Conservation (phyloP, 2,888 invertebrate genomes). For the Pardosa pseudoannulata region DNA sequence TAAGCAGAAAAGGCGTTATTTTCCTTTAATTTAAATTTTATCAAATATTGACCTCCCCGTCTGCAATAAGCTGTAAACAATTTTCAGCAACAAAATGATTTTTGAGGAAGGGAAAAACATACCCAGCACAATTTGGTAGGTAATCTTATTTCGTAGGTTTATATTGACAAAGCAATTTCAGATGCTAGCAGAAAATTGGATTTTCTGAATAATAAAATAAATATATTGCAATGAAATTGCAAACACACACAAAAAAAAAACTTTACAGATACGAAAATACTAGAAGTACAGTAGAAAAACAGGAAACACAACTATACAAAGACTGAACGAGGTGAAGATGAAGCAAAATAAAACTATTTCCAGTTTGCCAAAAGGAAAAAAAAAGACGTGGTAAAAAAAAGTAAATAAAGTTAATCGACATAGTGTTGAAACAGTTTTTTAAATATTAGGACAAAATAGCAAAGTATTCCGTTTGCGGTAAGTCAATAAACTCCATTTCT, state of each 20-base stretch:
- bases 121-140: slow-evolving; percentile 1
- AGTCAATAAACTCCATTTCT: too few species aligned
- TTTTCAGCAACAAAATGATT: not conserved
- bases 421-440: not conserved
- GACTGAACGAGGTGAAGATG: not conserved
- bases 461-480: too few species aligned
- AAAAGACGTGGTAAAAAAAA: not conserved
- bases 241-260: not conserved
- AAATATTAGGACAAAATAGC: not conserved
- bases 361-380: not conserved
- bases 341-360: not conserved
- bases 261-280: not conserved
- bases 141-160: not conserved
- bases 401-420: not conserved
- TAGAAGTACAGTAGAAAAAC: not conserved
- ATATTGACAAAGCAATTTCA: slow-evolving; percentile 13
- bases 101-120: not conserved
- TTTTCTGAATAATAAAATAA: not conserved
- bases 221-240: not conserved
- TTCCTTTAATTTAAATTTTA: not conserved
- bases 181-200: not conserved
- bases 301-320: not conserved
- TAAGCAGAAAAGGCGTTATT: too few species aligned
- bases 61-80: too few species aligned
- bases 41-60: too few species aligned